phyloP scores from a whole-genome alignment of 1,140 invertebrate genomes.

The Microplitis mediator region DNA sequence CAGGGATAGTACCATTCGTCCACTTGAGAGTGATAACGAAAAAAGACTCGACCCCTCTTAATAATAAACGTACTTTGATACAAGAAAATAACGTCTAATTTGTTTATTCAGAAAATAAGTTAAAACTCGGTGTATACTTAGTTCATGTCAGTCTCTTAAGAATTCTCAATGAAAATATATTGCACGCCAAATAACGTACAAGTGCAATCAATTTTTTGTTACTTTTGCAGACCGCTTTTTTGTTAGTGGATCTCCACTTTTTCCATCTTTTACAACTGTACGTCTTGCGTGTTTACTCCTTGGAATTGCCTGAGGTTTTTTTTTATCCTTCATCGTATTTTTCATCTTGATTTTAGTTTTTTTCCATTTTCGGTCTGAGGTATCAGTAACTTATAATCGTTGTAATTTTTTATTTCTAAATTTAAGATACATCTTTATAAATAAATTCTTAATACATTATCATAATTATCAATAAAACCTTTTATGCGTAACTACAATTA shows the following conservation, averaged over 20 bases:
- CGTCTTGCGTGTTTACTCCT: constrained; percentile 5
- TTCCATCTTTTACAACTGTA: not conserved
- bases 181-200: not conserved
- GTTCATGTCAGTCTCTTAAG: constrained; percentile 26
- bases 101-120: constrained; percentile 14
- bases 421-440: no score
- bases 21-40: no score
- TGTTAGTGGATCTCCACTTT: constrained; percentile 6
- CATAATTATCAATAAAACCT: not conserved
- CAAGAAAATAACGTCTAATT: not conserved
- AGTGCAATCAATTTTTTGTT: constrained; percentile 13
- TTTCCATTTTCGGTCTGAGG: not conserved
- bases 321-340: not conserved
- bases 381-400: not conserved
- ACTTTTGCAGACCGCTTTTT: not conserved
- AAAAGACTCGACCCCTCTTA: no score
- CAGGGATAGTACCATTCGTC: no score
- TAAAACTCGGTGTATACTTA: constrained; percentile 17
- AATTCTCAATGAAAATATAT: constrained; percentile 30
- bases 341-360: not conserved
- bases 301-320: constrained; percentile 26
- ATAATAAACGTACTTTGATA: no score
- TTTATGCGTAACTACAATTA: constrained; percentile 32
- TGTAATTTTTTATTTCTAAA: not conserved
- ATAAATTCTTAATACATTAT: not conserved